Base-by-base conservation (phyloP, 2,113 vertebrate genomes). In the Zosterops lateralis region DNA sequence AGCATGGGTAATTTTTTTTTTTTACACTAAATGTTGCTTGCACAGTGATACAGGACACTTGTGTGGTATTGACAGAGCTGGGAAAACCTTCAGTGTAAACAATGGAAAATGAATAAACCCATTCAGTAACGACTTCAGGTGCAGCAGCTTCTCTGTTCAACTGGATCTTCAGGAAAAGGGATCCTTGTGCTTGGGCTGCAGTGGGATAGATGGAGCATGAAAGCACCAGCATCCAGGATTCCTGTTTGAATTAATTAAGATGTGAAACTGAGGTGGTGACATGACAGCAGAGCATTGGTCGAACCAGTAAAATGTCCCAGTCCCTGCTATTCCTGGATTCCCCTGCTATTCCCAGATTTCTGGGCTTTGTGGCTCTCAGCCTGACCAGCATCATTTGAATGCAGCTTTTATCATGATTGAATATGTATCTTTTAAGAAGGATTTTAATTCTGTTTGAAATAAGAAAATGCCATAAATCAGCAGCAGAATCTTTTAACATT, bases 401-500 rank as follows among this genome's bases (percentile, higher is more conserved):
- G 20, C 34, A 21, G 50, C 17, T 74, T 92, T 62, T 78, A 57
- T 84, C 17, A 6, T 36, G 68, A 87, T 90, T 92, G 93, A 84
- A 45, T 75, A 34, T 40, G 68, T 72, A 73, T 92, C 91, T 90
- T 96, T 95, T 96, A 50, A 87, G 83, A 87, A 90, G 94, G 88
- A 64, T 50, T 96, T 89, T 79, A 93, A 96, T 96, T 95, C 90
- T 62, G 67, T 96, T 80, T 96, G 95, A 96, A 97, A 93, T 84
- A 97, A 93, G 95, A 93, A 97, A 94, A 78, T 31, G 62, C 79
- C 92, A 94, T 98, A 96, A 97, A 98, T 98, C 98, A 97, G 97
- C 95, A 92, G 21, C 80, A 88, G 97, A 97, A 98, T 98, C 97
- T 98, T 97, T 98, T 97, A 98, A 97, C 98, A 98, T 98, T 98